Conservation (phyloP, 2,113 vertebrate species). For the Capreolus pygargus region DNA sequence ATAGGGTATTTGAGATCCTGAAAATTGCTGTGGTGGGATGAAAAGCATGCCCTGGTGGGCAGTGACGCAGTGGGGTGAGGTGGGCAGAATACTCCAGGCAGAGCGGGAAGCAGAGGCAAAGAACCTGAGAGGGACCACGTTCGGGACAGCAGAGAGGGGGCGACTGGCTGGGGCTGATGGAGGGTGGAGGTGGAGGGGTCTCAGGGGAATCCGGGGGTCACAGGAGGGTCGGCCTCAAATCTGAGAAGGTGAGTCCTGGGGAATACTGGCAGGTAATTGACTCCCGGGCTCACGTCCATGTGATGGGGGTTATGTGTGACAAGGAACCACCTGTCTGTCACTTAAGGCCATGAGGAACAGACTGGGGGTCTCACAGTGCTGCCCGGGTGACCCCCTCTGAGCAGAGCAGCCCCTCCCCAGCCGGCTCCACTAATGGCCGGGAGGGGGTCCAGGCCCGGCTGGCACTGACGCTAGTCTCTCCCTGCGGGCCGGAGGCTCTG, state of each 20-base stretch:
- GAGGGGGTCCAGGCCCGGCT: neutral
- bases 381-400: neutral
- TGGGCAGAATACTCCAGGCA: neutral
- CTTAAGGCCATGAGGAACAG: neutral
- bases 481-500: neutral
- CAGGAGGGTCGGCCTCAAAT: neutral
- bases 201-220: too few relatives aligned
- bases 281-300: neutral
- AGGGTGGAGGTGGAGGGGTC: neutral
- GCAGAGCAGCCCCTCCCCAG: neutral
- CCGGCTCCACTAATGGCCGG: neutral
- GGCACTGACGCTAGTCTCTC: neutral
- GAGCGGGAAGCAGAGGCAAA: neutral
- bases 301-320: rapidly evolving
- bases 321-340: neutral
- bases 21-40: rapidly evolving
- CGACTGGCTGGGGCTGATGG: neutral
- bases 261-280: neutral
- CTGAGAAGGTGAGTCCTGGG: neutral
- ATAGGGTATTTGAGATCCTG: neutral
- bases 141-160: rapidly evolving
- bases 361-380: neutral
- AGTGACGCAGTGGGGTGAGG: neutral
- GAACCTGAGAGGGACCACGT: rapidly evolving
- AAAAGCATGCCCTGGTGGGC: too few relatives aligned